Conservation (phyloP, 30 jellyfish, hydroid and myxozoan genomes). For the Chironex yamaguchii region DNA sequence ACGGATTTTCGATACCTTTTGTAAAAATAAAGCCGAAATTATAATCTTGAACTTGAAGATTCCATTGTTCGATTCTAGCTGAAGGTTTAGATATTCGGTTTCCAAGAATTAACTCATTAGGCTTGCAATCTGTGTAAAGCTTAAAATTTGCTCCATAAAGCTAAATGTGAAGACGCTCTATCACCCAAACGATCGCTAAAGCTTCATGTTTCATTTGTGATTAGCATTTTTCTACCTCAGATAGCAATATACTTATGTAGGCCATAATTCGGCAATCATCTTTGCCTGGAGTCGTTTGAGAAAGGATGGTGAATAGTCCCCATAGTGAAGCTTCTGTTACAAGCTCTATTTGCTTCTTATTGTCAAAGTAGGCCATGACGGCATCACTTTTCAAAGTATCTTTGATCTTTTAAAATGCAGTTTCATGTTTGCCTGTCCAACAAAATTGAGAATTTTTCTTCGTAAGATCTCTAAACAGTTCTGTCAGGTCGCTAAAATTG, state of each 20-base stretch:
- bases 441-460: conserved; percentile 7
- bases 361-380: background rate
- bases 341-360: background rate
- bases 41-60: background rate
- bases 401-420: background rate
- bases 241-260: background rate
- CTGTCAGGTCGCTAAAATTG: conserved; percentile 20
- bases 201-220: too few relatives aligned
- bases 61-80: background rate
- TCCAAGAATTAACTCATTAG: background rate
- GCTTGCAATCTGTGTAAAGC: too few relatives aligned
- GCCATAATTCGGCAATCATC: background rate
- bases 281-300: background rate
- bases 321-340: background rate
- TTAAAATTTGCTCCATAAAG: too few relatives aligned
- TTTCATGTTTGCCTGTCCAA: conserved; percentile 5
- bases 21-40: background rate
- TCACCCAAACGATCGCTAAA: too few relatives aligned
- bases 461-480: conserved; percentile 18
- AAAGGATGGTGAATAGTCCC: background rate
- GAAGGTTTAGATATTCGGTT: background rate
- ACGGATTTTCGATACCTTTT: background rate
- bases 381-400: background rate
- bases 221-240: background rate
- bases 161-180: too few relatives aligned